These are phyloP conservation scores for Oceanodroma tethys DNA, from an alignment of 2,113 vertebrate genomes.

Conservation along the genomic window DNA sequence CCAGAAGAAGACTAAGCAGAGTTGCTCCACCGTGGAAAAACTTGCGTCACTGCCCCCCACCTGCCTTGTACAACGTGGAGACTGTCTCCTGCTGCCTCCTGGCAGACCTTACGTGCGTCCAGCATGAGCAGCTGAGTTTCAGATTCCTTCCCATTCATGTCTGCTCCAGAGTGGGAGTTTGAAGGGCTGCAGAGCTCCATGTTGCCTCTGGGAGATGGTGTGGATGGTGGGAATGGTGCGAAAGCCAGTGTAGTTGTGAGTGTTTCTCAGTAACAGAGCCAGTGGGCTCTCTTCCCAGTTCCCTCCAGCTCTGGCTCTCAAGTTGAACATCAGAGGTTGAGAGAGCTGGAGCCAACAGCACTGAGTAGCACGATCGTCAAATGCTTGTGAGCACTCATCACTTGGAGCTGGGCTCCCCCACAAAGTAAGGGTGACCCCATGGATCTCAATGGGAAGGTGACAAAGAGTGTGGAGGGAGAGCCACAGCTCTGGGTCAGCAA, in stretches of 20 bases:
- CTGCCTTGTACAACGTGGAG: fast-evolving
- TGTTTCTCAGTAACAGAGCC: background rate
- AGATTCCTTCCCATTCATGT: background rate
- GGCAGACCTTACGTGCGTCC: constrained; percentile 1
- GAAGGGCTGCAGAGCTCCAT: background rate
- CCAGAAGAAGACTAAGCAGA: constrained; percentile 33
- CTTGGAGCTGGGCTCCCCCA: background rate
- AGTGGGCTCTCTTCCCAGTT: background rate
- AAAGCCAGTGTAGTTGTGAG: background rate
- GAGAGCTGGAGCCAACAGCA: background rate
- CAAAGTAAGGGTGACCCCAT: background rate
- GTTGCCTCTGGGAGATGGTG: background rate
- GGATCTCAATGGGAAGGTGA: background rate
- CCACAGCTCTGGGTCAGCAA: background rate
- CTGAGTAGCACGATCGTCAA: background rate
- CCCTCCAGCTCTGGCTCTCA: background rate
- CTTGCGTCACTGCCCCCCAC: background rate
- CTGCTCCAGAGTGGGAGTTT: background rate
- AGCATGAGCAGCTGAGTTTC: background rate
- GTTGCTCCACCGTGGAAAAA: constrained; percentile 5
- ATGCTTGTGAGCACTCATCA: background rate
- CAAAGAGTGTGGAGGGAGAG: background rate
- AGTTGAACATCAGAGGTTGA: background rate
- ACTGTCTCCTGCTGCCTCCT: background rate
- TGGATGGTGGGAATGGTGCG: background rate